Conservation (phyloP, 23 tunicate species). For the Botrylloides violaceus region DNA sequence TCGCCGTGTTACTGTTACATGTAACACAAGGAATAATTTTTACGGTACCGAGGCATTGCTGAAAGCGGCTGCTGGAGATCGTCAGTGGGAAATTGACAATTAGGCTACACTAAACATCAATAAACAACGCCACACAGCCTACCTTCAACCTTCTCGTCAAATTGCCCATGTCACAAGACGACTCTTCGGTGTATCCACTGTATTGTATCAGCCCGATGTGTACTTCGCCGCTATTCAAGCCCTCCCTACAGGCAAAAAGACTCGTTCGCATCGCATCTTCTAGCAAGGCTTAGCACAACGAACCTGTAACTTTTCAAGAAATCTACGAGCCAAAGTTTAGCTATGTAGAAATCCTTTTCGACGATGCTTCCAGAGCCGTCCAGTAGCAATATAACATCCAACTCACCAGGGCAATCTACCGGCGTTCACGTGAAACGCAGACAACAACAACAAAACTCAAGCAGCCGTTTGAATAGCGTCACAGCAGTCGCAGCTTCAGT, state of each 20-base stretch:
- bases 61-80: too few relatives aligned
- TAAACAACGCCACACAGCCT: too few relatives aligned
- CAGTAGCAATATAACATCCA: conserved; percentile 15
- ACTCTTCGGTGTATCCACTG: background rate
- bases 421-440: too few relatives aligned
- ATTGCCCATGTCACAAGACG: background rate
- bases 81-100: too few relatives aligned
- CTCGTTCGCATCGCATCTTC: too few relatives aligned
- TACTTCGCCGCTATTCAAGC: conserved; percentile 16
- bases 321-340: conserved; percentile 8
- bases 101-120: too few relatives aligned
- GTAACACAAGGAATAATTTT: background rate
- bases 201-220: conserved; percentile 22
- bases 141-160: conserved; percentile 11
- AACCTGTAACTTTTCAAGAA: conserved; percentile 22
- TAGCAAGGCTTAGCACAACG: too few relatives aligned
- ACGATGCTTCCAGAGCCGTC: conserved; percentile 18
- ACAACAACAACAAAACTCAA: too few relatives aligned
- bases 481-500: too few relatives aligned
- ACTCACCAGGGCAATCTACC: conserved; percentile 24
- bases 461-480: background rate
- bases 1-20: background rate
- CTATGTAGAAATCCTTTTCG: background rate
- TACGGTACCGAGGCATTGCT: background rate
- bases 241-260: conserved; percentile 4